Evolutionary conservation across 1,140 invertebrate genomes (phyloP), one percentile per base, ranked within the genome.

Genomic region (Lepidurus apus): DNA sequence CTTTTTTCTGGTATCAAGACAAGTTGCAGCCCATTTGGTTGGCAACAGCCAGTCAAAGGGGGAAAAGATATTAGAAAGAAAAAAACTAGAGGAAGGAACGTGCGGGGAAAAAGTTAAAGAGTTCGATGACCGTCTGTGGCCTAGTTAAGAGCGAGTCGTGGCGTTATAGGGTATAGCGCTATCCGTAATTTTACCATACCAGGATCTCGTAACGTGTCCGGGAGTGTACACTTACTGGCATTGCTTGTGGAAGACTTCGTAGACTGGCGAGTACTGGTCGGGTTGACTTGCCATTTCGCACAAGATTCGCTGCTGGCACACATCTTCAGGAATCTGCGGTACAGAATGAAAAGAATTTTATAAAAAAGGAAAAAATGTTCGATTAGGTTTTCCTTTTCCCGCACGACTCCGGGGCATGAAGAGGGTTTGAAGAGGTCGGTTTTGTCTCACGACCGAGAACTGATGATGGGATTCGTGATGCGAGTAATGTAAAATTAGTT

Each of bases 251-350:
- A 84, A 82, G 73, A 84, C 81, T 17, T 84, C 82, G 43, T 80
- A 81, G 6, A 84, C 78, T 3, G 84, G 84, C n/a, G 81, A 80
- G 79, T 81, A 84, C 17, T 79, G 81, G 34, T 83, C 83, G 13
- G 83, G 81, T 10, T 83, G 81, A 0, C 82, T 75, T 3, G 83
- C 81, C 44, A 84, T 77, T 74, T 84, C 84, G 53, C 84, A 84
- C 1, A 84, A 44, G 0, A 84, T 80, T n/a, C 81, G 77, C 76
- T 83, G 82, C 78, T 84, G 83, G 75, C 84, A 84, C 44, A 81
- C 78, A 73, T 84, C 80, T 21, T 81, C 81, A 7, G 81, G 81
- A 42, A 84, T 80, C 84, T 84, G 79, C 34, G 34, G 34, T 34
- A 34, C 34, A 34, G 34, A n/a, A n/a, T n/a, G n/a, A n/a, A n/a